phyloP scores from a whole-genome alignment of 2,888 invertebrate species.

The Platycheirus rosarum region DNA sequence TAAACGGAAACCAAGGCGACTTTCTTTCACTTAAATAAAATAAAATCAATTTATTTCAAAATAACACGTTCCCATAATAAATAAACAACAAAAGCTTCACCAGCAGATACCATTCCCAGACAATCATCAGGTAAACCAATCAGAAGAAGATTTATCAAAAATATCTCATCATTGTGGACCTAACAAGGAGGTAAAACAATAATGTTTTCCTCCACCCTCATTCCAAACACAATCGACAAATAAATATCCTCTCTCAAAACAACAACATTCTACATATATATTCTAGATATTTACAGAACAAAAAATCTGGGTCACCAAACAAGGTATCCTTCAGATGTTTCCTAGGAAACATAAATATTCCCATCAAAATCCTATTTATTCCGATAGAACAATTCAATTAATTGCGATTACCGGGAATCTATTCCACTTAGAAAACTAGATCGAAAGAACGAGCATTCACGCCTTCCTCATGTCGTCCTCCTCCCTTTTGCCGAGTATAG shows the following conservation, averaged over 20 bases:
- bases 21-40: not conserved
- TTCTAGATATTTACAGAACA: not conserved
- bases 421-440: conserved; percentile 12
- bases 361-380: conserved; percentile 40
- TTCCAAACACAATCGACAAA: not conserved
- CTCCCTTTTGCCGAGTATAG: not conserved
- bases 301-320: conserved; percentile 25
- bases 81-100: not conserved
- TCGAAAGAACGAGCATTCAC: conserved; percentile 27
- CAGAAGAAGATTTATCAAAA: conserved; percentile 8
- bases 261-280: not conserved
- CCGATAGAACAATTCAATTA: conserved; percentile 56
- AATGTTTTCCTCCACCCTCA: not conserved
- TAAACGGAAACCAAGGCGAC: no score
- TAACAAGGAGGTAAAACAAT: conserved; percentile 18
- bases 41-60: not conserved
- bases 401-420: conserved; percentile 42
- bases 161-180: not conserved
- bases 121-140: conserved; percentile 18
- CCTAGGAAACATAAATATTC: not conserved
- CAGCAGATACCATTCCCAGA: not conserved
- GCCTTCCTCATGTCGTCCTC: conserved; percentile 6
- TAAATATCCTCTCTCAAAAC: conserved; percentile 6
- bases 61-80: not conserved
- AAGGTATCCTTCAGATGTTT: conserved; percentile 4